Evolutionary conservation across 2,797 vertebrate species (phyloP).

Genomic region (Triplophysa yarkandensis): DNA sequence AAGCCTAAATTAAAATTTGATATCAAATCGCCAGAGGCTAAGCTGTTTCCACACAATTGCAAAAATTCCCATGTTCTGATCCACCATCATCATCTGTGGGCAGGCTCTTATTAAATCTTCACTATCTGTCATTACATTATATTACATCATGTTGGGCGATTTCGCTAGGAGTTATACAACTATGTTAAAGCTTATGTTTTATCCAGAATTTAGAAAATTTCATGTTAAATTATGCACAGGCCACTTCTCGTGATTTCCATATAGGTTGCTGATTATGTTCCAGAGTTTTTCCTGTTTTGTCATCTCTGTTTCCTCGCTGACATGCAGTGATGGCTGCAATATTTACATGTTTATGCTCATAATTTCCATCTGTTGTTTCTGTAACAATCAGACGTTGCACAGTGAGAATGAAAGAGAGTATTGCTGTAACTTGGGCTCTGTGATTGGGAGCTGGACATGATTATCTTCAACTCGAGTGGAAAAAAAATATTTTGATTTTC

Average conservation of each 20-base stretch:
- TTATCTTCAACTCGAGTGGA: conserved; percentile 65
- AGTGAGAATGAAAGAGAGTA: conserved; percentile 63
- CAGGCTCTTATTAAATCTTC: conserved; percentile 66
- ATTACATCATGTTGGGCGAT: conserved; percentile 55
- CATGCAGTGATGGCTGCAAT: conserved; percentile 69
- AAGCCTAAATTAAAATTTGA: conserved; percentile 19
- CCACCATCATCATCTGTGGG: conserved; percentile 25
- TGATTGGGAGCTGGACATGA: conserved; percentile 79
- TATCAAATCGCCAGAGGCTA: conserved; percentile 57
- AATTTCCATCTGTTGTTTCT: conserved; percentile 84
- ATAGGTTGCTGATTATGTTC: not conserved
- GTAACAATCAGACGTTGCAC: conserved; percentile 78
- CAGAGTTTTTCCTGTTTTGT: not conserved
- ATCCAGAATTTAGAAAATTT: conserved; percentile 5
- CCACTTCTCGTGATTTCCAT: not conserved
- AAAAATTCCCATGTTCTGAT: conserved; percentile 65
- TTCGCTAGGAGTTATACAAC: conserved; percentile 57
- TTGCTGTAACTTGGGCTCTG: conserved; percentile 73
- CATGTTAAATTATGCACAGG: not conserved
- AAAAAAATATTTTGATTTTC: conserved; percentile 66
- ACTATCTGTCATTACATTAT: conserved; percentile 58
- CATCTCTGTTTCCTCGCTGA: conserved; percentile 24
- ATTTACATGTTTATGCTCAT: conserved; percentile 82
- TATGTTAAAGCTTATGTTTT: conserved; percentile 53
- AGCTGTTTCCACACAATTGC: conserved; percentile 68